These are phyloP conservation scores for Drosophila elegans DNA, from an alignment of 1,140 invertebrate genomes.

Conservation along the genomic window DNA sequence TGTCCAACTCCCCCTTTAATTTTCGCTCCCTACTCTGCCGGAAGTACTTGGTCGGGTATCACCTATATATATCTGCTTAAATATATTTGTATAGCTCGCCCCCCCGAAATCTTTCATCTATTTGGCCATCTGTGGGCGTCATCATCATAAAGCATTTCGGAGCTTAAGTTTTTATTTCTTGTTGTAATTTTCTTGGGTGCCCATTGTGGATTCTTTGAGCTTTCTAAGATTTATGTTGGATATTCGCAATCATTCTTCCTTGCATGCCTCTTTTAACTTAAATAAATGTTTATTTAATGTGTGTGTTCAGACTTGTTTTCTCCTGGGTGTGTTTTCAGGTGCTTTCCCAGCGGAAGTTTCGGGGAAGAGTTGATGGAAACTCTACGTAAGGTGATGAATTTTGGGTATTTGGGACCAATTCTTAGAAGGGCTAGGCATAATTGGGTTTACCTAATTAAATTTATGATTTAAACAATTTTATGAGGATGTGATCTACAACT, in stretches of 20 bases:
- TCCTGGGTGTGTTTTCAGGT: constrained; percentile 61
- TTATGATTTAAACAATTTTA: neutral
- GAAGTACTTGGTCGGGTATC: constrained; percentile 70
- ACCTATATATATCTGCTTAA: constrained; percentile 44
- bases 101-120: constrained; percentile 48
- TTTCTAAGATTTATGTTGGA: constrained; percentile 69
- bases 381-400: constrained; percentile 13
- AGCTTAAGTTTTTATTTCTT: constrained; percentile 62
- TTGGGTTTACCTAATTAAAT: neutral
- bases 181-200: constrained; percentile 48
- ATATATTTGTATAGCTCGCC: constrained; percentile 23
- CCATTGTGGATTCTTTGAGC: constrained; percentile 44
- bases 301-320: constrained; percentile 23
- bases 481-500: neutral
- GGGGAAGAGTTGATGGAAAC: constrained; percentile 23
- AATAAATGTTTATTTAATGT: constrained; percentile 77
- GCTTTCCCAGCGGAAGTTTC: constrained; percentile 55
- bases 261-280: constrained; percentile 37
- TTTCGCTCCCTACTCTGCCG: constrained; percentile 24
- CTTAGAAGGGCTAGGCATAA: constrained; percentile 15
- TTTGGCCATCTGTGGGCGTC: constrained; percentile 67
- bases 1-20: constrained; percentile 2
- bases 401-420: constrained; percentile 9
- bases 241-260: constrained; percentile 79
- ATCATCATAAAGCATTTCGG: constrained; percentile 72